Evolutionary conservation across 2,113 vertebrate species (phyloP).

Genomic region (Clarias magur): DNA sequence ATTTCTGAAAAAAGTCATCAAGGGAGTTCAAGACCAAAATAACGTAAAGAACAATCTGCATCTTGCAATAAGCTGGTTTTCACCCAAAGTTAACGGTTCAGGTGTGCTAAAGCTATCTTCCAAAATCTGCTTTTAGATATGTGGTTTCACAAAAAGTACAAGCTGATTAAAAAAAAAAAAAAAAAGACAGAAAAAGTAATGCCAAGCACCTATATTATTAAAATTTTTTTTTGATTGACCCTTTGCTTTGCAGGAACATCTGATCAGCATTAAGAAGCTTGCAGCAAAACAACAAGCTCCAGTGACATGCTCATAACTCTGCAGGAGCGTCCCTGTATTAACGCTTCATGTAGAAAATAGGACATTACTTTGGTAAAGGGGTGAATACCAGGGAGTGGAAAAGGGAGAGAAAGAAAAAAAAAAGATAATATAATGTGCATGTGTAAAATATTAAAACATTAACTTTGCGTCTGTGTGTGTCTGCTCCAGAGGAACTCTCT

Average conservation of each 20-base stretch:
- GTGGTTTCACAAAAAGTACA: not conserved
- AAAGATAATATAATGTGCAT: slow-evolving; percentile 39
- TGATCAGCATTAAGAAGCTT: not conserved
- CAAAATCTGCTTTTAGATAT: not conserved
- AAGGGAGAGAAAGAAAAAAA: slow-evolving; percentile 41
- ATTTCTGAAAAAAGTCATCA: not conserved
- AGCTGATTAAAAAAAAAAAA: not conserved
- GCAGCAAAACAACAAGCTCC: not conserved
- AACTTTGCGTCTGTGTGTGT: slow-evolving; percentile 35
- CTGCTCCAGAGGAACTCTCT: slow-evolving; percentile 61
- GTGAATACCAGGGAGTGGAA: slow-evolving; percentile 44
- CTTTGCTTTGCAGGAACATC: not conserved
- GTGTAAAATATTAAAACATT: slow-evolving; percentile 36
- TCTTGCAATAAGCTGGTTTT: not conserved
- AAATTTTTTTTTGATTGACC: not conserved
- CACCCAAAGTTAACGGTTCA: not conserved
- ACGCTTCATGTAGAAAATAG: not conserved
- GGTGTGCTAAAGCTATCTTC: not conserved
- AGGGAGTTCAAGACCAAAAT: not conserved
- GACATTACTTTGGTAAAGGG: slow-evolving; percentile 20
- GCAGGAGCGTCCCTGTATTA: not conserved
- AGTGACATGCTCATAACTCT: not conserved
- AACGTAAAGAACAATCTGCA: not conserved
- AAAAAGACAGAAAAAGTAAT: not conserved
- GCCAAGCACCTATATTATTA: not conserved